A percentile compares a stretch with the other conserved stretches of the same genome.
Conservation (phyloP, 37 sponge, comb jelly and placozoan genomes). For the Chondrosia reniformis region DNA sequence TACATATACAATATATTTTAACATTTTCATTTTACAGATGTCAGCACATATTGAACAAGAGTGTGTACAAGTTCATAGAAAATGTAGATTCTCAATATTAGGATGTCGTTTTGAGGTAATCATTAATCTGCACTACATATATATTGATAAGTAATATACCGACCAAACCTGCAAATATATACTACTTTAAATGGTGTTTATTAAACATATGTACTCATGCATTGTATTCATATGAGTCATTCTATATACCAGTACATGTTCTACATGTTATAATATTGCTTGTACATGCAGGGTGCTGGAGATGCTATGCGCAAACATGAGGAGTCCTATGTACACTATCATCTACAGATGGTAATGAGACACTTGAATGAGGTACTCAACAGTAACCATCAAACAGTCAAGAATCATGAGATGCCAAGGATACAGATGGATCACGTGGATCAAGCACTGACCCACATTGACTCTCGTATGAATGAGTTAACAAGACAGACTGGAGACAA, state of each 20-base stretch:
- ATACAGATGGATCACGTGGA: too few relatives aligned
- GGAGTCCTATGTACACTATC: not conserved
- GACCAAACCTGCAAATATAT: not conserved
- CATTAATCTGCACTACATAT: not conserved
- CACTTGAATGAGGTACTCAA: not conserved
- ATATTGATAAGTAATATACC: too few relatives aligned
- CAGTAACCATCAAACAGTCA: not conserved
- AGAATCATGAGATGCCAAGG: too few relatives aligned
- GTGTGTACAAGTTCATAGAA: too few relatives aligned
- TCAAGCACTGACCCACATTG: not conserved
- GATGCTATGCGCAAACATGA: conserved; percentile 5
- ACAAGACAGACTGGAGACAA: not conserved
- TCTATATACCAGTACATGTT: not conserved
- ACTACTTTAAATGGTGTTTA: not conserved
- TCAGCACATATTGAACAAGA: not conserved
- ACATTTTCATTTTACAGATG: not conserved
- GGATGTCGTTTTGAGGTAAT: too few relatives aligned
- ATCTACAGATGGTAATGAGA: not conserved
- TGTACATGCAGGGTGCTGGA: conserved; percentile 5
- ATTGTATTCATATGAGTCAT: not conserved
- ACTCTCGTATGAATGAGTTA: not conserved
- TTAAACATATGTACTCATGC: not conserved
- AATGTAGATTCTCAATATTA: too few relatives aligned
- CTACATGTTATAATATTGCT: too few relatives aligned
- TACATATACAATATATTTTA: not conserved